Evolutionary conservation across 1,140 invertebrate genomes (phyloP).

Genomic region (Leptinotarsa undecemlineata): DNA sequence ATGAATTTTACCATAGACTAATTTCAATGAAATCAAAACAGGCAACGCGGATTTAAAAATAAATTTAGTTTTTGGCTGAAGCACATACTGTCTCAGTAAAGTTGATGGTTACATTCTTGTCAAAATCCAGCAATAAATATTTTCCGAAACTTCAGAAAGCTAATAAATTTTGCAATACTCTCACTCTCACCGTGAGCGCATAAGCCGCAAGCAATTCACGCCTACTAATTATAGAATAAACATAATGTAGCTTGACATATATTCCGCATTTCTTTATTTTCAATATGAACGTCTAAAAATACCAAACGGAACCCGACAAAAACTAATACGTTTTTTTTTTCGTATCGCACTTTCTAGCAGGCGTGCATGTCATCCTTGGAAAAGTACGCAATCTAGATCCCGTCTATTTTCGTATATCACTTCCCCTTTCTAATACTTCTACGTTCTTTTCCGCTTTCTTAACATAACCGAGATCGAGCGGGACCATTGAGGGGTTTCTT

Average conservation of each 20-base stretch:
- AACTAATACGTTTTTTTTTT: neutral
- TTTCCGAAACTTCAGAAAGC: too few relatives aligned
- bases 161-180: too few relatives aligned
- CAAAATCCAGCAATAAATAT: too few relatives aligned
- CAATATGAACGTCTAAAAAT: neutral
- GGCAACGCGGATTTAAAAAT: too few relatives aligned
- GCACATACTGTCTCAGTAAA: too few relatives aligned
- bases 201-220: too few relatives aligned
- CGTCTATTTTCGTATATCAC: constrained; percentile 5
- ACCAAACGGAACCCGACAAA: constrained; percentile 1
- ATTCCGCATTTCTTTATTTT: neutral
- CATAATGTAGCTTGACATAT: neutral
- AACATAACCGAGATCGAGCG: constrained; percentile 1
- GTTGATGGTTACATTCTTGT: too few relatives aligned
- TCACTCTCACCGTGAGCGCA: too few relatives aligned
- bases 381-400: neutral
- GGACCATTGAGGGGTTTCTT: constrained; percentile 10
- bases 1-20: too few relatives aligned
- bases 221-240: neutral
- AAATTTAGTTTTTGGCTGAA: too few relatives aligned
- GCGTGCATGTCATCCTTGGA: neutral
- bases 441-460: constrained; percentile 6
- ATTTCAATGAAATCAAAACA: too few relatives aligned
- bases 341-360: neutral
- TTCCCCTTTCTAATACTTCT: neutral